Percentiles rank a stretch among this genome's conserved stretches.
Conservation (phyloP, 92 coral and sea anemone species). For the Diadumene lineata region DNA sequence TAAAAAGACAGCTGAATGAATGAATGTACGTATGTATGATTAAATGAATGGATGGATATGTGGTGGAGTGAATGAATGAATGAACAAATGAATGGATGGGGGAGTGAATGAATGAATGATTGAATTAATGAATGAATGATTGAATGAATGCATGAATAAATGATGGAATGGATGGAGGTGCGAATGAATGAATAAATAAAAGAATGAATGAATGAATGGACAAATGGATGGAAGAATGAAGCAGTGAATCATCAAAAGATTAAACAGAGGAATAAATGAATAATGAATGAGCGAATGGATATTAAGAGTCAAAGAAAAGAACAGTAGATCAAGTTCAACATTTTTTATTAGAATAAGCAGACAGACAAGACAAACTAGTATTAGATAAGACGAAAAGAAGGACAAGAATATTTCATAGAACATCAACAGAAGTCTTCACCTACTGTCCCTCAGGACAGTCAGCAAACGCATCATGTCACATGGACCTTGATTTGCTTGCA, state of each 20-base stretch:
- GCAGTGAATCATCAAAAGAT: background rate
- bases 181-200: background rate
- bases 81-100: background rate
- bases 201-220: background rate
- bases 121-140: background rate
- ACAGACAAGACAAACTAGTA: background rate
- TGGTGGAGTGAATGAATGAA: background rate
- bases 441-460: background rate
- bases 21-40: background rate
- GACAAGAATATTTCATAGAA: background rate
- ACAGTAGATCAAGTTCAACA: conserved; percentile 19
- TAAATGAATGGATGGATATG: background rate
- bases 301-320: conserved; percentile 23
- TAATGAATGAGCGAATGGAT: conserved; percentile 17
- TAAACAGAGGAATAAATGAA: background rate
- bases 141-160: background rate
- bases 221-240: background rate
- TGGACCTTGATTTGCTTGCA: background rate
- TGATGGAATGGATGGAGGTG: background rate
- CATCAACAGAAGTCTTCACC: background rate
- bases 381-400: background rate
- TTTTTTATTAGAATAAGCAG: conserved; percentile 29
- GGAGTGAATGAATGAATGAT: background rate
- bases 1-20: background rate
- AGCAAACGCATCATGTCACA: background rate